phyloP scores from a whole-genome alignment of 2,113 vertebrate species.

The Tupaia chinensis region DNA sequence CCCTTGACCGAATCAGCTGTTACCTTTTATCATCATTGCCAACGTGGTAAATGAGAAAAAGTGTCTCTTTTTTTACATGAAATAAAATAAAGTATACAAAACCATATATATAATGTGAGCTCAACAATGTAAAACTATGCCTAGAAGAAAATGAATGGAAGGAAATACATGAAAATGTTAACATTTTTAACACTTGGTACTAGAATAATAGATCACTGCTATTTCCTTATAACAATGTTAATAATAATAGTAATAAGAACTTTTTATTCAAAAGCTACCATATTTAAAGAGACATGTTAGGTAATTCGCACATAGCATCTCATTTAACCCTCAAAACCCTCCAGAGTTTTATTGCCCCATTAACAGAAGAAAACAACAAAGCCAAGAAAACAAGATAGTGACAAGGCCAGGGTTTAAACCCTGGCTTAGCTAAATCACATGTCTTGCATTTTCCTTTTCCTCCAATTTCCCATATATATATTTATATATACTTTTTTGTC shows the following conservation, averaged over 20 bases:
- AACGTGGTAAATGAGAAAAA: conserved; percentile 4
- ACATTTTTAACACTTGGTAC: not conserved
- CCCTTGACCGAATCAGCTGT: not conserved
- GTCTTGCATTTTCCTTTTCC: not conserved
- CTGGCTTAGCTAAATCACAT: not conserved
- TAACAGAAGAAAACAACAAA: not conserved
- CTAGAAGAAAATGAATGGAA: not conserved
- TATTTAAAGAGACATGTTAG: not conserved
- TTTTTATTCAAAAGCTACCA: conserved; percentile 16
- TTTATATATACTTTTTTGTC: not conserved
- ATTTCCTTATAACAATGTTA: not conserved
- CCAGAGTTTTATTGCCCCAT: not conserved
- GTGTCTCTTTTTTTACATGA: not conserved
- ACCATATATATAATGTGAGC: not conserved
- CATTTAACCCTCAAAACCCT: not conserved
- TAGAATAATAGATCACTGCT: not conserved
- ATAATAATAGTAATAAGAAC: not conserved
- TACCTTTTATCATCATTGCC: not conserved
- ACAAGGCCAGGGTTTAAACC: not conserved
- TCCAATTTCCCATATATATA: not conserved
- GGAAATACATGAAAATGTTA: conserved; percentile 12
- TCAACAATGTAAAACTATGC: not conserved
- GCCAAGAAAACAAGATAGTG: not conserved
- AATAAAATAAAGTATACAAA: conserved; percentile 21
- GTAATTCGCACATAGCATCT: not conserved